Evolutionary conservation across 2,888 invertebrate species (phyloP), one percentile per base, ranked within the genome.

Genomic region (Rugalucina vietnamica): DNA sequence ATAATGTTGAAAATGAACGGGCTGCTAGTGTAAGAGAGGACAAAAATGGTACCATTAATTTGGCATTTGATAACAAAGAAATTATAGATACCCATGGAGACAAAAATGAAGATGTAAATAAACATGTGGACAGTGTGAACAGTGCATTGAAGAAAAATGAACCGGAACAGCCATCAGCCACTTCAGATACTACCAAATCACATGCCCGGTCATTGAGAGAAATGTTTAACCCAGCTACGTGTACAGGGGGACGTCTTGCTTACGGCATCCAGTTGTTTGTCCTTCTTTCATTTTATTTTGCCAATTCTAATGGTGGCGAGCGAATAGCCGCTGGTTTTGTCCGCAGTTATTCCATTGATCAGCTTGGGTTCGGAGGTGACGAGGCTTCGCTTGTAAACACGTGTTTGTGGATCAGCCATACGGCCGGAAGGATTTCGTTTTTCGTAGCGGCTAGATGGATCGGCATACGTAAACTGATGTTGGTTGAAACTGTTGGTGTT

Each of bases 381-480:
- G 85, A 87, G 0, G 91, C 90, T 0, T 86, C 91, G 1, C 81
- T 81, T 32, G 76, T 92, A 32, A 90, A 91, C 77, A 89, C 91
- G 21, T 81, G 81, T 3, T 92, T 90, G 76, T 92, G 92, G 91
- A 88, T 90, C 10, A 86, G 91, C 75, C 91, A 90, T 82, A 88
- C 90, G 0, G 57, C 84, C 5, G 91, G 91, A 0, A 73, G 92
- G 1, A 74, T 90, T 24, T 76, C 84, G 14, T 91, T 90, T 14
- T 88, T 91, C 27, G 32, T 91, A 1, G 70, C 88, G 0, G 89
- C 91, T 0, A 76, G 86, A n/a, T 91, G 81, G 60, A 82, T 92
- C 27, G 88, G 90, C 0, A 86, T 90, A 5, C 60, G 88, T 12
- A 79, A 82, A 72, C 71, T 91, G 21, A 81, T 90, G 14, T 24